Conservation (phyloP, 2,888 invertebrate species). For the Anticlea derivata region DNA sequence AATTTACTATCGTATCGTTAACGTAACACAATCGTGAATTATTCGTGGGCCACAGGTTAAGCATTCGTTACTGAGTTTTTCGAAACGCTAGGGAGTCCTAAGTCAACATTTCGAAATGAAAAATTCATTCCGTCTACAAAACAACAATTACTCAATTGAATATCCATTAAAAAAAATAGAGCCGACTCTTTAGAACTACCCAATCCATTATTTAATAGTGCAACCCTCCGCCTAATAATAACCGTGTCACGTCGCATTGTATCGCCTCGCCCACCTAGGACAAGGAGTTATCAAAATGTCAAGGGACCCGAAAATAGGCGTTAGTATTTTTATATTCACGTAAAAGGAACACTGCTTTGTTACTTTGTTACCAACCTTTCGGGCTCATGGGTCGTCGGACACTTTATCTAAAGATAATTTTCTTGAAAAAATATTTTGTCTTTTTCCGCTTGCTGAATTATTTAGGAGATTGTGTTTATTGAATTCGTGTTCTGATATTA, state of each 20-base stretch:
- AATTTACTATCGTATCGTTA: too few relatives aligned
- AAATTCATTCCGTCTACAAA: too few relatives aligned
- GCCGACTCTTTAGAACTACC: too few relatives aligned
- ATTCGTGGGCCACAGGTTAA: too few relatives aligned
- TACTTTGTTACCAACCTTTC: conserved; percentile 40
- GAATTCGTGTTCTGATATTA: conserved; percentile 30
- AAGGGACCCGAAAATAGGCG: conserved; percentile 4
- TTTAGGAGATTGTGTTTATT: conserved; percentile 42
- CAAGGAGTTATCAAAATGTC: conserved; percentile 9
- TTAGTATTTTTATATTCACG: conserved; percentile 3
- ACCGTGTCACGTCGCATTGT: conserved; percentile 2
- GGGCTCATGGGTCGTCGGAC: conserved; percentile 43
- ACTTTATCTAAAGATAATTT: conserved; percentile 51
- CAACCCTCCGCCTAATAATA: not conserved
- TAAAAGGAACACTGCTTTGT: conserved; percentile 48
- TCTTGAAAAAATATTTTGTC: conserved; percentile 38
- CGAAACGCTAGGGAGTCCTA: too few relatives aligned
- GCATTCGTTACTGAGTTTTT: too few relatives aligned
- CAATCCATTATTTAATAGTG: too few relatives aligned
- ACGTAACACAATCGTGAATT: too few relatives aligned
- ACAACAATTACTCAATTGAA: too few relatives aligned
- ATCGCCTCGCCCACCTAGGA: not conserved
- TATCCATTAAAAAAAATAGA: too few relatives aligned
- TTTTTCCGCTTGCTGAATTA: conserved; percentile 35
- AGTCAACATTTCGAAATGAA: too few relatives aligned